Evolutionary conservation across 1,140 invertebrate species (phyloP).

Genomic region (Sesamia nonagrioides): DNA sequence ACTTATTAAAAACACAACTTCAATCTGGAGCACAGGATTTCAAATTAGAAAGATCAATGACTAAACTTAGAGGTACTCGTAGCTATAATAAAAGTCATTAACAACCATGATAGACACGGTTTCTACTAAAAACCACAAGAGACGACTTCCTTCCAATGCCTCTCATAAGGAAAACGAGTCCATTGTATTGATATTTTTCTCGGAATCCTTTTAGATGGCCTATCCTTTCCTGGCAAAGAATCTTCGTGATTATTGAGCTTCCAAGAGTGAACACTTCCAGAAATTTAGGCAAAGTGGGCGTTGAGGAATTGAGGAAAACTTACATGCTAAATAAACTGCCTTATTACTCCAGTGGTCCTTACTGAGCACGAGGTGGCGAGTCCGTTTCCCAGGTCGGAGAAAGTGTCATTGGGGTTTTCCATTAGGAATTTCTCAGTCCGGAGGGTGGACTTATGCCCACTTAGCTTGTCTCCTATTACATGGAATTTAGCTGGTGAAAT

Average conservation of each 20-base stretch:
- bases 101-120: constrained; percentile 16
- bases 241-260: constrained; percentile 28
- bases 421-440: no score
- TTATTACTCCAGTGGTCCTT: no score
- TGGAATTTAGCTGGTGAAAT: no score
- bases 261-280: constrained; percentile 1
- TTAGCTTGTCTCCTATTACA: no score
- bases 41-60: no score
- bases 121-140: neutral
- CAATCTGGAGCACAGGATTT: no score
- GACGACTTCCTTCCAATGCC: constrained; percentile 2
- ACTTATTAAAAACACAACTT: no score
- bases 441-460: no score
- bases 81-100: neutral
- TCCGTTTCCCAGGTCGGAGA: no score
- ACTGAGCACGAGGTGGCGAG: no score
- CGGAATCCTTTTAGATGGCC: constrained; percentile 21
- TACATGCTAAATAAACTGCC: neutral
- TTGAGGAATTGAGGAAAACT: constrained; percentile 13
- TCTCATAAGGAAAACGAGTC: constrained; percentile 5
- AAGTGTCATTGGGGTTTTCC: no score
- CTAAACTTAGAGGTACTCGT: neutral
- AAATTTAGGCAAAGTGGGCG: neutral
- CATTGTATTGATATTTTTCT: constrained; percentile 36
- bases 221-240: constrained; percentile 27